Conservation (phyloP, 2,888 invertebrate species). For the Graphium colonna region DNA sequence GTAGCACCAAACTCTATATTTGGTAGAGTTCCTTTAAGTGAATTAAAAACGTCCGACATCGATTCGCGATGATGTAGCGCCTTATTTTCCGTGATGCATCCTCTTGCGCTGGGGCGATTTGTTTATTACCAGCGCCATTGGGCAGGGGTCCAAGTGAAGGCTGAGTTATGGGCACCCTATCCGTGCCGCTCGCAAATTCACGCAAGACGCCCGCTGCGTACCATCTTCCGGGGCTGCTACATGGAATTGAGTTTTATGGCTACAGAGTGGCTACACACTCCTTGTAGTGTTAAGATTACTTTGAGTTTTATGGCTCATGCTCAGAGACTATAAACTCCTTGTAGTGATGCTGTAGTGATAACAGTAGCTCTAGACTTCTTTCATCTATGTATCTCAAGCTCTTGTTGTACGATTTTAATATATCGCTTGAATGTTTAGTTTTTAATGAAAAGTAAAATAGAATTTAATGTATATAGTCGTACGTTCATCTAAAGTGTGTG, state of each 20-base stretch:
- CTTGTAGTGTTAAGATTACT: too few species aligned
- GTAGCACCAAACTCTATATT: background rate
- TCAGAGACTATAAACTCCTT: too few species aligned
- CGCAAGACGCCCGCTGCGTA: constrained; percentile 15
- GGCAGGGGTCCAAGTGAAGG: constrained; percentile 21
- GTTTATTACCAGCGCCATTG: constrained; percentile 21
- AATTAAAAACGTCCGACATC: constrained; percentile 1
- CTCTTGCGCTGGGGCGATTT: constrained; percentile 10
- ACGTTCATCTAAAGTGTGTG: background rate
- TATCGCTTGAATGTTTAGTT: too few species aligned
- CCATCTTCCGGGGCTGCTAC: constrained; percentile 7
- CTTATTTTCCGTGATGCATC: constrained; percentile 19
- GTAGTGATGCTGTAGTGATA: too few species aligned
- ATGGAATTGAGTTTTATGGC: constrained; percentile 12
- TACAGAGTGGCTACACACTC: too few species aligned
- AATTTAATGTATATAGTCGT: background rate
- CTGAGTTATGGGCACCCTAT: constrained; percentile 11
- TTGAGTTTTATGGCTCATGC: constrained; percentile 17
- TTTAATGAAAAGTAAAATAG: too few species aligned
- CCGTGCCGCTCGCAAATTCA: background rate
- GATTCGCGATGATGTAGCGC: constrained; percentile 13
- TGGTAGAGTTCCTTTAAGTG: background rate
- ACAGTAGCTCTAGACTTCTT: too few species aligned
- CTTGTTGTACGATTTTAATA: too few species aligned
- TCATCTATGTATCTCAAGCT: too few species aligned